These are phyloP conservation scores for Spisula subtruncata DNA, from an alignment of 2,888 invertebrate species.

Conservation along the genomic window DNA sequence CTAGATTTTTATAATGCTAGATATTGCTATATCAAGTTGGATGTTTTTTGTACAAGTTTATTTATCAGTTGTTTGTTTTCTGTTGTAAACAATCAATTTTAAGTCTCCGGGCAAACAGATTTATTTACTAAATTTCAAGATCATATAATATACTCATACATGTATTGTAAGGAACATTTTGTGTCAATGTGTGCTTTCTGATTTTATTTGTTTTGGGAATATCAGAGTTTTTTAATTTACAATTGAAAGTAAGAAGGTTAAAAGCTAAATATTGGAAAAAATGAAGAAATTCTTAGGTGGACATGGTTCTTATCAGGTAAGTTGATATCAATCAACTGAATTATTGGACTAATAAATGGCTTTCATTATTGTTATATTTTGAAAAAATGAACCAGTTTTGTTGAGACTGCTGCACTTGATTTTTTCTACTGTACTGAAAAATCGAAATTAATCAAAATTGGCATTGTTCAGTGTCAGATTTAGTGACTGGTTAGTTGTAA, in stretches of 20 bases:
- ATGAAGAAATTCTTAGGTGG: slow-evolving; percentile 29
- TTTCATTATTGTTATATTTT: too few relatives aligned
- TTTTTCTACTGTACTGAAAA: not conserved
- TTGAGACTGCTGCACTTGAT: too few relatives aligned
- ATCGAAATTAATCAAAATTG: too few relatives aligned
- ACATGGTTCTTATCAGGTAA: slow-evolving; percentile 34
- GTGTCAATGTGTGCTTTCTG: not conserved
- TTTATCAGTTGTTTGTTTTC: too few relatives aligned
- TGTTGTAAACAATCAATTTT: too few relatives aligned
- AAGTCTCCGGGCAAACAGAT: too few relatives aligned
- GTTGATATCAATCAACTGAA: not conserved
- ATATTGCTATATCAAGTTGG: too few relatives aligned
- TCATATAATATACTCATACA: not conserved
- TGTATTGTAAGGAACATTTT: not conserved
- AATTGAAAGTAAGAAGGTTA: not conserved
- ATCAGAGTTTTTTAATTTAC: not conserved
- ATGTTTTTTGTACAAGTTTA: too few relatives aligned
- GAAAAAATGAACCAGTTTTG: not conserved
- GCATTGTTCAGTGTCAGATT: too few relatives aligned
- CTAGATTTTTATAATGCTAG: too few relatives aligned
- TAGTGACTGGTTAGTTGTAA: too few relatives aligned
- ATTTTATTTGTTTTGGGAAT: not conserved
- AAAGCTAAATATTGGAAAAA: not conserved
- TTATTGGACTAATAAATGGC: not conserved
- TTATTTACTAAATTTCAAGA: too few relatives aligned